Conservation (phyloP, 2,797 vertebrate genomes). For the Ambastaia sidthimunki region DNA sequence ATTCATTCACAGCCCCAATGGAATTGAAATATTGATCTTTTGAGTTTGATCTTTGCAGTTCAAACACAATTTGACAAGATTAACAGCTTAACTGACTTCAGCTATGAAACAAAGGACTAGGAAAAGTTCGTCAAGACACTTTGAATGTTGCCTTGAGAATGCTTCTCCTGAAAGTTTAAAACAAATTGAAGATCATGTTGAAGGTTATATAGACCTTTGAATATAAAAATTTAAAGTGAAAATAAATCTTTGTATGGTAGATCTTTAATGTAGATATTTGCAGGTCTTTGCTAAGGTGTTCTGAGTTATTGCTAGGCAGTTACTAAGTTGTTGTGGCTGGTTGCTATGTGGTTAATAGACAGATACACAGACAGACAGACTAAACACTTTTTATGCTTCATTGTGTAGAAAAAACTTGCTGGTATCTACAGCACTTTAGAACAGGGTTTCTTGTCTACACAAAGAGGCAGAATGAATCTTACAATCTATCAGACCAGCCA, state of each 20-base stretch:
- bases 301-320: no score
- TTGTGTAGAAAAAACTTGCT: not conserved
- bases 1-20: not conserved
- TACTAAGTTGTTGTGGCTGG: no score
- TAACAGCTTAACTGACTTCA: constrained; percentile 8
- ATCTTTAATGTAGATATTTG: no score
- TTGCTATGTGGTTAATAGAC: no score
- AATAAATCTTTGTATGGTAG: no score
- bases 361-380: no score
- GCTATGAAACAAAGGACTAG: not conserved
- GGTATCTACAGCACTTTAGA: not conserved
- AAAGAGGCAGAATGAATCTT: constrained; percentile 1
- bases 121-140: not conserved
- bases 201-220: no score
- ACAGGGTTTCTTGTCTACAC: not conserved
- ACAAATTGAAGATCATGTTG: not conserved
- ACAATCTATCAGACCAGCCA: constrained; percentile 28
- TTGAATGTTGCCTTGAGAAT: no score
- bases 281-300: no score
- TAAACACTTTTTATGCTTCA: not conserved
- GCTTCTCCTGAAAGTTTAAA: not conserved
- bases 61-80: constrained; percentile 19
- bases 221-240: no score
- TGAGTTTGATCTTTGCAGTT: constrained; percentile 10
- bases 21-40: constrained; percentile 52